A percentile compares a stretch with the other conserved stretches of the same genome.
phyloP scores from a whole-genome alignment of 2,888 invertebrate genomes.

The Cepaea hortensis region DNA sequence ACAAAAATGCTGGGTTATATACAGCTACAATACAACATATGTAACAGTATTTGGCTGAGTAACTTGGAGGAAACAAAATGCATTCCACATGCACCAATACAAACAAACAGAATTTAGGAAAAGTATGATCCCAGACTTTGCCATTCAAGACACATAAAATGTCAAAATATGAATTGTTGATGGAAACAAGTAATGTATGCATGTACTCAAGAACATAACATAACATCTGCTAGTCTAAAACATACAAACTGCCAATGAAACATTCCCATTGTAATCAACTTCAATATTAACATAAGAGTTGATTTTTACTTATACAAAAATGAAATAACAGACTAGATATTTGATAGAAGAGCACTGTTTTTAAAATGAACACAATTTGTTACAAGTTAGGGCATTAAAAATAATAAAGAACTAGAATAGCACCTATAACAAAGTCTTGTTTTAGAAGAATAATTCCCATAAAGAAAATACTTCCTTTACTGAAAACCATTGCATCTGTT shows the following conservation, averaged over 20 bases:
- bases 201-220: no score
- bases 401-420: background rate
- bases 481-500: background rate
- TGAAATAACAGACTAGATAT: slow-evolving; percentile 4
- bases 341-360: background rate
- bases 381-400: background rate
- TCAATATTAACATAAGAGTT: no score
- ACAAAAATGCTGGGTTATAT: background rate
- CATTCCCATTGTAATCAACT: no score
- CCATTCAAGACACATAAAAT: background rate
- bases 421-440: background rate
- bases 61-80: background rate
- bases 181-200: no score
- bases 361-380: slow-evolving; percentile 20
- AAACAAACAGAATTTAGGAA: background rate
- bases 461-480: background rate
- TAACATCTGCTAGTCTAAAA: no score
- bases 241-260: no score
- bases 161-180: no score
- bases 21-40: slow-evolving; percentile 16
- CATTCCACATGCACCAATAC: background rate
- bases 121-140: background rate
- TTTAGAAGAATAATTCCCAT: no score
- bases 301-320: background rate
- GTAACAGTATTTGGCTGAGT: background rate